phyloP scores from a whole-genome alignment of 2,888 invertebrate species.

The Pammene fasciana region DNA sequence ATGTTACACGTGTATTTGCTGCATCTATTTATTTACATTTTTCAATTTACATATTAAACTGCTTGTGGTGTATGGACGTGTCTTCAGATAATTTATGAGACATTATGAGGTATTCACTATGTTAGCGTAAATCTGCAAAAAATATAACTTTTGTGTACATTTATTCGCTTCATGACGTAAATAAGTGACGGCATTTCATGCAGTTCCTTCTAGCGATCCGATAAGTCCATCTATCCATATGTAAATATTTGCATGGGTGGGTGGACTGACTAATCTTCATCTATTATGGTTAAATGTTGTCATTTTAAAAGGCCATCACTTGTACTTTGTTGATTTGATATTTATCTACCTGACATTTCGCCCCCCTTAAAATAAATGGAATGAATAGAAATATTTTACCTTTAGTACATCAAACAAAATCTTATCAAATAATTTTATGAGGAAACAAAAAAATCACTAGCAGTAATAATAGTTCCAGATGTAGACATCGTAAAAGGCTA shows the following conservation, averaged over 20 bases:
- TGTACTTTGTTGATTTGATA: conserved; percentile 73
- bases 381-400: conserved; percentile 61
- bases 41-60: conserved; percentile 30
- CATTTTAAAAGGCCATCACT: conserved; percentile 75
- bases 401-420: conserved; percentile 41
- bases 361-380: conserved; percentile 64
- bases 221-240: conserved; percentile 58
- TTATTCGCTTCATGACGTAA: conserved; percentile 62
- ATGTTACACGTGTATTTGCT: conserved; percentile 61
- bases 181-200: conserved; percentile 71
- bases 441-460: conserved; percentile 34
- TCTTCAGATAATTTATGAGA: conserved; percentile 57
- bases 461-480: conserved; percentile 18
- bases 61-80: conserved; percentile 66
- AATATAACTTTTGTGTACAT: conserved; percentile 75
- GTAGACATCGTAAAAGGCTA: conserved; percentile 15
- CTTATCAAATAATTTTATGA: conserved; percentile 31
- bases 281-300: conserved; percentile 62
- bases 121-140: conserved; percentile 78
- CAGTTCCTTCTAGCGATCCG: conserved; percentile 67
- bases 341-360: conserved; percentile 55
- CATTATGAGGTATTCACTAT: conserved; percentile 64
- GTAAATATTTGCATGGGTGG: conserved; percentile 58
- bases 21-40: conserved; percentile 60
- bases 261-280: conserved; percentile 59